These are phyloP conservation scores for Oscheius onirici DNA, from an alignment of 2,888 invertebrate genomes.

Conservation along the genomic window DNA sequence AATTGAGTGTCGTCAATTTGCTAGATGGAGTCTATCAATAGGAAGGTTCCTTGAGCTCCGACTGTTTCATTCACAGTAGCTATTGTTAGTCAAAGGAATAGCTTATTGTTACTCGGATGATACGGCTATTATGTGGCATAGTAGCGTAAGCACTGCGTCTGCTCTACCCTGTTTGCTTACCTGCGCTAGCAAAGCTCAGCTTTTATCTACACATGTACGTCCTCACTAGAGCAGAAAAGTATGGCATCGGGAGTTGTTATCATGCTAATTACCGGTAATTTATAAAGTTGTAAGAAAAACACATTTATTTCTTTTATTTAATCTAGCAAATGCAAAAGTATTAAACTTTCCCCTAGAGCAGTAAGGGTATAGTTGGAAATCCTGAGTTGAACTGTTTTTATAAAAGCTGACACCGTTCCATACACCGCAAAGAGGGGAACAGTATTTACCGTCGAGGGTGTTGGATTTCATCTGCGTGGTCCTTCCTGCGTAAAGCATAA, in stretches of 20 bases:
- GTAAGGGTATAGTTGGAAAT: background rate
- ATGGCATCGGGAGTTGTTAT: background rate
- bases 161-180: slow-evolving; percentile 29
- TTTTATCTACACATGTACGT: slow-evolving; percentile 33
- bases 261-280: background rate
- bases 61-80: slow-evolving; percentile 18
- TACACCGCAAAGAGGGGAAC: slow-evolving; percentile 4
- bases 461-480: slow-evolving; percentile 18
- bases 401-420: background rate
- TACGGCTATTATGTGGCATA: slow-evolving; percentile 32
- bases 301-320: background rate
- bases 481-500: slow-evolving; percentile 14
- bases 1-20: background rate
- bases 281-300: background rate
- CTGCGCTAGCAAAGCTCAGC: slow-evolving; percentile 31
- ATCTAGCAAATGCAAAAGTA: background rate
- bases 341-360: background rate
- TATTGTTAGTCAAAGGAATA: slow-evolving; percentile 9
- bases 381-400: background rate
- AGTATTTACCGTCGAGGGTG: slow-evolving; percentile 23
- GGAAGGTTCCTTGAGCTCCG: background rate
- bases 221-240: slow-evolving; percentile 11
- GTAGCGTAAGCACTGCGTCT: slow-evolving; percentile 33
- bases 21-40: background rate
- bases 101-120: slow-evolving; percentile 32